These are phyloP conservation scores for Bombus pascuorum DNA, from an alignment of 1,140 invertebrate genomes.

Conservation along the genomic window DNA sequence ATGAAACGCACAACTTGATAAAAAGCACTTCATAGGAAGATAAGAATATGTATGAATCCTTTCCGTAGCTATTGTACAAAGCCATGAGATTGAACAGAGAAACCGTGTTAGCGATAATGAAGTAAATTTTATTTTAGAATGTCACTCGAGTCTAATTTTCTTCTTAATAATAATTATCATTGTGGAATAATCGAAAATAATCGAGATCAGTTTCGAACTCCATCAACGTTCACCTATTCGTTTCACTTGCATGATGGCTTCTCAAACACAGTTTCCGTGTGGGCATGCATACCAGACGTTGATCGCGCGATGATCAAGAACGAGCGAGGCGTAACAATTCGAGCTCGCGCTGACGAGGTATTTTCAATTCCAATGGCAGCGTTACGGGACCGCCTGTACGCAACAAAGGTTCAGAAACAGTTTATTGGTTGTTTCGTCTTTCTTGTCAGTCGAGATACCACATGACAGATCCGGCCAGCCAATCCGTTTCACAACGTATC, in stretches of 20 bases:
- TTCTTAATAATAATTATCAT: background rate
- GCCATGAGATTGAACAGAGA: too few species aligned
- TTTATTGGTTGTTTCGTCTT: constrained; percentile 70
- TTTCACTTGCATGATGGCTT: background rate
- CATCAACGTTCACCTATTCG: background rate
- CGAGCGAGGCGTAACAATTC: constrained; percentile 38
- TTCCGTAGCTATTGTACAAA: too few species aligned
- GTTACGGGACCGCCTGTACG: constrained; percentile 40
- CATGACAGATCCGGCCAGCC: constrained; percentile 68
- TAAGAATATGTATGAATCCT: too few species aligned
- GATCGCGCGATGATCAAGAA: constrained; percentile 27
- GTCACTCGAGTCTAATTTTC: background rate
- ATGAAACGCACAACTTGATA: too few species aligned
- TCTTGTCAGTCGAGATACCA: constrained; percentile 67
- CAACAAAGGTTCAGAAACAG: constrained; percentile 65
- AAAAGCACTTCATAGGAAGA: too few species aligned
- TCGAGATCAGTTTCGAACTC: background rate
- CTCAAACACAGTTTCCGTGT: background rate
- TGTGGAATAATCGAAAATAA: background rate
- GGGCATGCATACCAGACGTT: background rate
- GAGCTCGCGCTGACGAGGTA: constrained; percentile 60
- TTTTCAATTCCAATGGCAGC: constrained; percentile 64
- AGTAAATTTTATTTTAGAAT: background rate
- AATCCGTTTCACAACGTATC: constrained; percentile 66
- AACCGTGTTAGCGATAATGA: too few species aligned